A percentile compares a stretch with the other conserved stretches of the same genome.
Evolutionary conservation across 2,113 vertebrate species (phyloP).

Genomic region (Hoplias malabaricus): DNA sequence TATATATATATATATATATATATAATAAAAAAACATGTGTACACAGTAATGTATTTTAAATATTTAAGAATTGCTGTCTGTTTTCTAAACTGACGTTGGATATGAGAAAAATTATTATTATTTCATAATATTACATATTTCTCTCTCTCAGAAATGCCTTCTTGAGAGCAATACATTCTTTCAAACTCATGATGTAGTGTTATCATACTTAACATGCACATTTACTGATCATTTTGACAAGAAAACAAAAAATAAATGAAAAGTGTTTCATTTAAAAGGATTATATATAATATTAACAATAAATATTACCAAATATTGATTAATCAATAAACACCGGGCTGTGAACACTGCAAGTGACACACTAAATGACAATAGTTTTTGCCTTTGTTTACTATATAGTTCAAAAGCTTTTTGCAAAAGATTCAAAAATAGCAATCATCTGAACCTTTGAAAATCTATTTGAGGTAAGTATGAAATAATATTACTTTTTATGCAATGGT

Average conservation of each 20-base stretch:
- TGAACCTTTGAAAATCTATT: conserved; percentile 55
- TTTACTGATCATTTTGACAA: no score
- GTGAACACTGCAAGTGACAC: background rate
- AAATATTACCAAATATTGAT: background rate
- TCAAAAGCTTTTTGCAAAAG: background rate
- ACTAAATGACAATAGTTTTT: background rate
- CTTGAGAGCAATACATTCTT: no score
- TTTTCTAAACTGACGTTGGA: no score
- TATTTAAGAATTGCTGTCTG: no score
- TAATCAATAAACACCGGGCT: background rate
- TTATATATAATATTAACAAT: background rate
- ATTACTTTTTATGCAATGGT: conserved; percentile 67
- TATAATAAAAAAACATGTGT: background rate
- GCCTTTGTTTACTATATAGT: background rate
- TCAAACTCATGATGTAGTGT: no score
- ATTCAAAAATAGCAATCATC: conserved; percentile 9
- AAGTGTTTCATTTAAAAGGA: no score
- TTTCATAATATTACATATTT: no score
- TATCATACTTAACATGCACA: no score
- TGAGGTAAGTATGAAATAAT: conserved; percentile 70
- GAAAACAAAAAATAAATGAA: no score
- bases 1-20: background rate
- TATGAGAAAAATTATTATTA: no score
- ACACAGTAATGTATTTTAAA: background rate
- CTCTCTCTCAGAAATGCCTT: no score